Conservation (phyloP, 2,888 invertebrate genomes). For the Schrankia costaestrigalis region DNA sequence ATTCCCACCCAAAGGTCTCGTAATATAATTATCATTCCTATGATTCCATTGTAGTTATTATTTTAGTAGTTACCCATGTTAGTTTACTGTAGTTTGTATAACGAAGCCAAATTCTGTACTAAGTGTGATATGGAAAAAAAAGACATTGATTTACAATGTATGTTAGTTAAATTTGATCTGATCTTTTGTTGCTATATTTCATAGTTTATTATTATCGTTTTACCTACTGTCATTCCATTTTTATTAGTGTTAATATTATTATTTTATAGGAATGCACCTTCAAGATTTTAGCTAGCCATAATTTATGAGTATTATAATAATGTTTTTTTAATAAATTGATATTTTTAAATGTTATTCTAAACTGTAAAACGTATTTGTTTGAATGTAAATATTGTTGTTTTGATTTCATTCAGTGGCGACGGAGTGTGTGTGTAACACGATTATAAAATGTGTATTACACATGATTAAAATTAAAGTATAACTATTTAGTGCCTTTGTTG, state of each 20-base stretch:
- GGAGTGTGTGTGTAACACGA: too few relatives aligned
- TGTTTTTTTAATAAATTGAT: constrained; percentile 29
- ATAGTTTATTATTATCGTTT: constrained; percentile 57
- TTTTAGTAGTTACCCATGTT: constrained; percentile 61
- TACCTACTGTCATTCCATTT: constrained; percentile 62
- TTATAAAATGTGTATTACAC: too few relatives aligned
- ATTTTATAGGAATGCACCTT: constrained; percentile 29
- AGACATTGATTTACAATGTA: constrained; percentile 42
- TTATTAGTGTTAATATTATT: constrained; percentile 32
- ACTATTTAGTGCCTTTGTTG: too few relatives aligned
- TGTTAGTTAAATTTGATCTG: constrained; percentile 64
- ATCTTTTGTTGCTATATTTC: constrained; percentile 59
- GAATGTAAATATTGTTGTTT: constrained; percentile 1
- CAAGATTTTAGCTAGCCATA: constrained; percentile 33
- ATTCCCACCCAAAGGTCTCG: constrained; percentile 48
- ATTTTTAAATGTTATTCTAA: constrained; percentile 18
- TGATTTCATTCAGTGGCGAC: constrained; percentile 27
- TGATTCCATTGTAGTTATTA: constrained; percentile 46
- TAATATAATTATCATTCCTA: constrained; percentile 62
- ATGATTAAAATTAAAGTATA: too few relatives aligned
- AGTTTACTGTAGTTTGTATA: constrained; percentile 48
- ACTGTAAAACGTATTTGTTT: constrained; percentile 1
- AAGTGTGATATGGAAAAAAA: constrained; percentile 64
- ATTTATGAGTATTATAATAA: constrained; percentile 33
- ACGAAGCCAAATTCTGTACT: constrained; percentile 66